Percentiles rank a stretch among this genome's conserved stretches.
These are phyloP conservation scores for Shinisaurus crocodilurus DNA, from an alignment of 2,113 vertebrate species.

Conservation along the genomic window DNA sequence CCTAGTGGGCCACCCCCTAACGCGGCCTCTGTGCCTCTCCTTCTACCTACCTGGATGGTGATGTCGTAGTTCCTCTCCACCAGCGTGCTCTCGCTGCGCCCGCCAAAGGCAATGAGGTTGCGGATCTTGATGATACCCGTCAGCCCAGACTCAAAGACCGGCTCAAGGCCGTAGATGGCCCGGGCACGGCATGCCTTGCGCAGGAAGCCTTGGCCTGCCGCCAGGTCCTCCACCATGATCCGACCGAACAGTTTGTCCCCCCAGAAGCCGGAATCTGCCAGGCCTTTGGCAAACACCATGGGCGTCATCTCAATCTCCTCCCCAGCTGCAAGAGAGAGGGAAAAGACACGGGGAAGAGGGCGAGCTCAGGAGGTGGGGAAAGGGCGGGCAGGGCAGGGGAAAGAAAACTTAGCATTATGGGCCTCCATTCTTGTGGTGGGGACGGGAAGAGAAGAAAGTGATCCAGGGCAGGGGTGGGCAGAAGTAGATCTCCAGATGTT, in stretches of 20 bases:
- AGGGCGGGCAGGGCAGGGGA: neutral
- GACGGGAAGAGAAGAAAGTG: neutral
- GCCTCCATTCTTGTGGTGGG: neutral
- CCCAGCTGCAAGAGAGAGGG: slow-evolving; percentile 81
- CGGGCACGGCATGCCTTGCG: slow-evolving; percentile 89
- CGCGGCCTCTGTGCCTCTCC: too few species aligned
- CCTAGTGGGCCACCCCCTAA: slow-evolving; percentile 77
- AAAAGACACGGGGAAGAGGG: slow-evolving; percentile 32
- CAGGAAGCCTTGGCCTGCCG: slow-evolving; percentile 71
- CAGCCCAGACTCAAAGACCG: slow-evolving; percentile 91
- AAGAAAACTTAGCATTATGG: neutral
- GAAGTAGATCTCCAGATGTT: neutral
- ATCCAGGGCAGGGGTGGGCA: too few species aligned
- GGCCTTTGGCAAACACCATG: slow-evolving; percentile 92
- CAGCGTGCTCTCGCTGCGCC: slow-evolving; percentile 88
- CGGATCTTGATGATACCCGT: slow-evolving; percentile 92
- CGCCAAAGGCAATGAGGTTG: slow-evolving; percentile 91
- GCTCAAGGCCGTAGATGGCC: slow-evolving; percentile 95
- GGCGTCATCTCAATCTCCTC: slow-evolving; percentile 99
- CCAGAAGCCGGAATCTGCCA: slow-evolving; percentile 91
- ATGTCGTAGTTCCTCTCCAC: slow-evolving; percentile 90
- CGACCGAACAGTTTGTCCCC: slow-evolving; percentile 96
- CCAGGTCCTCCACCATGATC: slow-evolving; percentile 85
- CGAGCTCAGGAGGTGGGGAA: rapidly evolving
- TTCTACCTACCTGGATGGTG: slow-evolving; percentile 90